Base-by-base conservation (phyloP, 1,140 invertebrate species). In the Odontomachus brunneus region DNA sequence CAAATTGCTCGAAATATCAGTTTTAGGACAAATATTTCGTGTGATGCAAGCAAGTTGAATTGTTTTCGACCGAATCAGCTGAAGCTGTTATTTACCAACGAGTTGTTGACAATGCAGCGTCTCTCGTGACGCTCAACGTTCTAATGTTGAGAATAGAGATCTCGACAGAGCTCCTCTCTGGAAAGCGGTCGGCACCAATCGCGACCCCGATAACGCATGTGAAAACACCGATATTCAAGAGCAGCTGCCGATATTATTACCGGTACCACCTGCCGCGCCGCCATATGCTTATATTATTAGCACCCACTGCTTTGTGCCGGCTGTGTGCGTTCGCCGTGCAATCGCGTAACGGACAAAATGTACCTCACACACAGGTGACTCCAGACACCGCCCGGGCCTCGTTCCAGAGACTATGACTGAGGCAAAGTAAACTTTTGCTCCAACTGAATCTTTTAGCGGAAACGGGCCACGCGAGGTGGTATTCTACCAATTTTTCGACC, bases 241-340 rank as follows among this genome's bases (percentile, higher is more conserved):
- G 78, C 84, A 72, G 78, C 69, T 82, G 85, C 57, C 63, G 24
- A 48, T 69, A 76, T 73, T 83, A 84, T 86, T 78, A 57, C 75
- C 7, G 62, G 66, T 57, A 74, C 84, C 86, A 88, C 84, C 87
- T 89, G 86, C 86, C 62, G 49, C 57, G 85, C 59, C 60, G 72
- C 87, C 87, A 88, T 80, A 85, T 83, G 86, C 38, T 83, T 38
- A 66, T 57, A 87, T 83, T 87, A 87, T 87, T 87, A 78, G 66
- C 84, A 82, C 69, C 59, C 60, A 53, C 65, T 33, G 80, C 59
- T 74, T 69, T 80, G 38, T 78, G 65, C 63, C 44, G 63, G 12
- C 22, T 49, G 19, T 22, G 26, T 78, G 19, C 17, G 26, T 78
- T 78, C 63, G 14, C 33, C 75, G 22, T 38, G 19, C 17, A 63